Evolutionary conservation across 2,113 vertebrate species (phyloP).

Genomic region (Malurus alboscapulatus): DNA sequence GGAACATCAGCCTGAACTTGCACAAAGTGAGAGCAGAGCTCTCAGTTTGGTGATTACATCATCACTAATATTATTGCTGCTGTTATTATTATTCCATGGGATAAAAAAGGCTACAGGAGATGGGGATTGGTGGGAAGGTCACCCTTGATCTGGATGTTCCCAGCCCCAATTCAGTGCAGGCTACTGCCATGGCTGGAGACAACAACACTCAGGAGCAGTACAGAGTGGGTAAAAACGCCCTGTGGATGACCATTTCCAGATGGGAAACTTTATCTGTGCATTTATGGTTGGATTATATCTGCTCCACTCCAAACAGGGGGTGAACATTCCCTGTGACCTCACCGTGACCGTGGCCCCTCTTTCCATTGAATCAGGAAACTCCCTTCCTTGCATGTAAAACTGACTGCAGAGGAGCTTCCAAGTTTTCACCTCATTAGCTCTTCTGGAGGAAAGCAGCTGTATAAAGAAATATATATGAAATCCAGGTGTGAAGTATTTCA

Average conservation of each 20-base stretch:
- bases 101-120: background rate
- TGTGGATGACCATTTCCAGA: background rate
- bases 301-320: background rate
- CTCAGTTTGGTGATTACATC: background rate
- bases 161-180: background rate
- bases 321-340: background rate
- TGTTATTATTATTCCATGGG: background rate
- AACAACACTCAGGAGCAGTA: rapidly evolving
- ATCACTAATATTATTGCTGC: background rate
- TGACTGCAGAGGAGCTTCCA: background rate
- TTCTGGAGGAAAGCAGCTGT: constrained; percentile 38
- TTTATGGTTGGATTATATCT: background rate
- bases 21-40: background rate
- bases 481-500: constrained; percentile 21
- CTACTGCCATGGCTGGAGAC: background rate
- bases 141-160: background rate
- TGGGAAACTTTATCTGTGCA: background rate
- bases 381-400: background rate
- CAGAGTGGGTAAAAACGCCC: background rate
- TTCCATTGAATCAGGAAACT: background rate
- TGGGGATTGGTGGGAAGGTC: background rate
- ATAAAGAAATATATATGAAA: constrained; percentile 19
- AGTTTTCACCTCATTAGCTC: constrained; percentile 20
- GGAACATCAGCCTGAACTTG: background rate
- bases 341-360: background rate